Percentiles rank a stretch among this genome's conserved stretches.
Conservation (phyloP, 2,113 vertebrate genomes). For the Microtus ochrogaster region DNA sequence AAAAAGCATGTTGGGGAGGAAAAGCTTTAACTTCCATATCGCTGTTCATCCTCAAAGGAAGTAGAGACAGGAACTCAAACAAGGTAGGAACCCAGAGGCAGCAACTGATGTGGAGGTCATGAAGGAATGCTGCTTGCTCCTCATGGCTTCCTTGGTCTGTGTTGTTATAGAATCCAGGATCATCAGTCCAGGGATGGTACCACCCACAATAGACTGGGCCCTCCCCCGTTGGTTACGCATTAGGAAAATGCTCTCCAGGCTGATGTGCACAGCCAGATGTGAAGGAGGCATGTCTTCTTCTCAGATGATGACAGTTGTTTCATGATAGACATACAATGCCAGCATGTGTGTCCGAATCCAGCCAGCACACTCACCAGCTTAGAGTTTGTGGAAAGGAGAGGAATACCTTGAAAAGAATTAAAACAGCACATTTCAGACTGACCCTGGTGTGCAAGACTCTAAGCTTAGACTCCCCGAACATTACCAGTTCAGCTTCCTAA, state of each 20-base stretch:
- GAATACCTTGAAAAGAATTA: not conserved
- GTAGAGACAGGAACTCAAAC: not conserved
- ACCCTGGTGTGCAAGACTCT: not conserved
- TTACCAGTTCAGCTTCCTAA: not conserved
- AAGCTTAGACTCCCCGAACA: not conserved
- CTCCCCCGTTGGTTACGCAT: not conserved
- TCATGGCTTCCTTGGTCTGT: not conserved
- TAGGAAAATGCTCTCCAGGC: not conserved
- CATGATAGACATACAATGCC: not conserved
- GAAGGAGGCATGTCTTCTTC: not conserved
- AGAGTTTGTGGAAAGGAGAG: not conserved
- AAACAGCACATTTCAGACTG: slow-evolving; percentile 42
- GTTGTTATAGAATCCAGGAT: not conserved
- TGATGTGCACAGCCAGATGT: not conserved
- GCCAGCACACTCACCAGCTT: not conserved
- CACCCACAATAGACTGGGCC: not conserved
- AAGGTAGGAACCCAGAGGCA: not conserved
- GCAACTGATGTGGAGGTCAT: not conserved
- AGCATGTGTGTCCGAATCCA: not conserved
- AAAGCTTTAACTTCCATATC: not conserved
- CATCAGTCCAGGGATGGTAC: not conserved
- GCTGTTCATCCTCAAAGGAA: not conserved
- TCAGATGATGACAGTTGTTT: not conserved
- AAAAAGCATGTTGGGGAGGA: not conserved
- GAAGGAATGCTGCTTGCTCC: not conserved